These are phyloP conservation scores for Chelon labrosus DNA, from an alignment of 2,797 vertebrate species.

Conservation along the genomic window DNA sequence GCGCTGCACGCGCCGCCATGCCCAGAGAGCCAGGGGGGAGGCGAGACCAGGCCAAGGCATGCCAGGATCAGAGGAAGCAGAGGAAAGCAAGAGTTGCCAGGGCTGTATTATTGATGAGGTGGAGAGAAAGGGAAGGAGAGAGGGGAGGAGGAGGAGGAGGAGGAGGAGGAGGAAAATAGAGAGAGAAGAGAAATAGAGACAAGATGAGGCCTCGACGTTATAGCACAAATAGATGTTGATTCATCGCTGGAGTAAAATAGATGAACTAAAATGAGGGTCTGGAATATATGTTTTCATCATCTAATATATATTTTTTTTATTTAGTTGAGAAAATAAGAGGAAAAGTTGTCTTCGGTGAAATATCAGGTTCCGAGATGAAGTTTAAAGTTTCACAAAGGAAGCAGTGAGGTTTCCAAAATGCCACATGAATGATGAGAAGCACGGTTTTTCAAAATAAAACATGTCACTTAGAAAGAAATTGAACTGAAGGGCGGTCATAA, in stretches of 20 bases:
- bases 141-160: slow-evolving; percentile 28
- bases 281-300: neutral
- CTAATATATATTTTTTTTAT: too few species aligned
- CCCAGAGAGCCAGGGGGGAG: slow-evolving; percentile 74
- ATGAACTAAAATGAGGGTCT: slow-evolving; percentile 4
- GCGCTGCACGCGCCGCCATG: slow-evolving; percentile 71
- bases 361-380: slow-evolving; percentile 13
- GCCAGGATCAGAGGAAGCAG: slow-evolving; percentile 76
- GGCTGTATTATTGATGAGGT: slow-evolving; percentile 85
- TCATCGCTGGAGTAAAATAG: slow-evolving; percentile 15
- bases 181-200: slow-evolving; percentile 43
- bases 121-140: slow-evolving; percentile 61
- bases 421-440: slow-evolving; percentile 18
- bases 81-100: slow-evolving; percentile 80
- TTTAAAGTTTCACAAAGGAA: slow-evolving; percentile 13
- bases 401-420: neutral
- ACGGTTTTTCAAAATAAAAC: slow-evolving; percentile 63
- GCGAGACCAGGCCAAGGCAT: slow-evolving; percentile 74
- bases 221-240: slow-evolving; percentile 27
- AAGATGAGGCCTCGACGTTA: slow-evolving; percentile 45
- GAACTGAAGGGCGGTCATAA: neutral
- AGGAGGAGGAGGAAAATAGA: slow-evolving; percentile 31
- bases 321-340: too few species aligned
- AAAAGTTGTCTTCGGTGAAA: slow-evolving; percentile 3
- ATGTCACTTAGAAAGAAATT: slow-evolving; percentile 10